Conservation (phyloP, 2,113 vertebrate species). For the Oncorhynchus clarkii region DNA sequence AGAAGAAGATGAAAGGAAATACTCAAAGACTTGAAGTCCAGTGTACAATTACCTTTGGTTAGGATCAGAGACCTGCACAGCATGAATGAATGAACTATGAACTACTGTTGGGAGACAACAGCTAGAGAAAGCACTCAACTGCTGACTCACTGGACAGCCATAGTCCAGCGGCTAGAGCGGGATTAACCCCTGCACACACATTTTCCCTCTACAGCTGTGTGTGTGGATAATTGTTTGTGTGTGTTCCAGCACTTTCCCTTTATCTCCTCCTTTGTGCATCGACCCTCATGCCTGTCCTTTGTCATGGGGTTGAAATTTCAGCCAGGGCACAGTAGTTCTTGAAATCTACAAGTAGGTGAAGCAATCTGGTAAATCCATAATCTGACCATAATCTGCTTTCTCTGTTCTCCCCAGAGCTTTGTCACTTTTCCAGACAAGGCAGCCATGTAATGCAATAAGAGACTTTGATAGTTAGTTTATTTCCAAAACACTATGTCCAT, state of each 20-base stretch:
- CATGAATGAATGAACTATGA: conserved; percentile 1
- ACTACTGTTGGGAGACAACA: not conserved
- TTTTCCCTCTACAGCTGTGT: not conserved
- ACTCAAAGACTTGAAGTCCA: too few species aligned
- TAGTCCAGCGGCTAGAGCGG: not conserved
- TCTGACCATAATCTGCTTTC: not conserved
- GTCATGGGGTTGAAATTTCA: not conserved
- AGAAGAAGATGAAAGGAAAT: too few species aligned
- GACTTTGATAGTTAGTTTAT: too few species aligned
- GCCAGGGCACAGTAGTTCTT: not conserved
- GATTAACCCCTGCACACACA: not conserved
- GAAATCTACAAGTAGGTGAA: not conserved
- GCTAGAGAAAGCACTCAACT: conserved; percentile 1
- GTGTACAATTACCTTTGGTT: too few species aligned
- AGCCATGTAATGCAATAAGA: too few species aligned
- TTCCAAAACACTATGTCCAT: too few species aligned
- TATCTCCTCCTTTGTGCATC: conserved; percentile 10
- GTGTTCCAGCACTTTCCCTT: conserved; percentile 6
- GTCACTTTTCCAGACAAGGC: too few species aligned
- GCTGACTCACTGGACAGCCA: conserved; percentile 20
- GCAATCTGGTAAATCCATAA: not conserved
- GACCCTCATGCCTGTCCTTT: not conserved
- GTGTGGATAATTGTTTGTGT: conserved; percentile 9
- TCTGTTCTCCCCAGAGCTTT: too few species aligned
- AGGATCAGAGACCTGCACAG: not conserved